phyloP scores from a whole-genome alignment of 2,113 vertebrate genomes.

The Dasyornis broadbenti region DNA sequence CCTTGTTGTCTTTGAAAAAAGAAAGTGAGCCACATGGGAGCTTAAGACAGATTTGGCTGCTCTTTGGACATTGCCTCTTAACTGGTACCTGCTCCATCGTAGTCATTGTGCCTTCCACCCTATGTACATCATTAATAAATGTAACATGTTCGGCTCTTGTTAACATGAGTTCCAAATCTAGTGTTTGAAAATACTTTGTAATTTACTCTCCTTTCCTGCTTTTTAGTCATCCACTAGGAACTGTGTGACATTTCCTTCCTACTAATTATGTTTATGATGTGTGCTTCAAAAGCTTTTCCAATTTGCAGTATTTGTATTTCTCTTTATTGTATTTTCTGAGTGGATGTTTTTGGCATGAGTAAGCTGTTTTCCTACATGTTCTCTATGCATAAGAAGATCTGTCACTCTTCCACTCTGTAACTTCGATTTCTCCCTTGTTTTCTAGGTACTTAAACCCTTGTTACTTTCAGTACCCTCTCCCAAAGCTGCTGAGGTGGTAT shows the following conservation, averaged over 20 bases:
- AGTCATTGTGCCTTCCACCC: neutral
- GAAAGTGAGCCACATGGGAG: neutral
- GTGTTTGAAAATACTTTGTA: neutral
- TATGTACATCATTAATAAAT: neutral
- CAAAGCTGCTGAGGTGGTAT: neutral
- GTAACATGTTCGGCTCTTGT: neutral
- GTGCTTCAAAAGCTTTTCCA: neutral
- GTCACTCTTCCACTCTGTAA: neutral
- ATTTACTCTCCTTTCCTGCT: neutral
- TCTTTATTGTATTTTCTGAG: constrained; percentile 17
- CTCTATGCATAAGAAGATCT: neutral
- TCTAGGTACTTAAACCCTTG: neutral
- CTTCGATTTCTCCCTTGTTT: neutral
- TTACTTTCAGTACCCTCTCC: neutral
- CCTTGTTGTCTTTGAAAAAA: neutral
- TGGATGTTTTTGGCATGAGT: neutral
- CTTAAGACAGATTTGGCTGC: accelerated
- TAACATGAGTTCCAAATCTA: neutral
- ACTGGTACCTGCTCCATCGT: neutral
- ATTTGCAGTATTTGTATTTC: neutral
- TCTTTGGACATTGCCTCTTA: neutral
- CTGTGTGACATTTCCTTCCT: neutral
- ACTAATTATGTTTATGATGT: neutral
- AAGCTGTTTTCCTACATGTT: neutral
- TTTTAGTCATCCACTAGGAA: constrained; percentile 32